Base-by-base conservation (phyloP, 1,140 invertebrate genomes). In the Neotoxoptera formosana region DNA sequence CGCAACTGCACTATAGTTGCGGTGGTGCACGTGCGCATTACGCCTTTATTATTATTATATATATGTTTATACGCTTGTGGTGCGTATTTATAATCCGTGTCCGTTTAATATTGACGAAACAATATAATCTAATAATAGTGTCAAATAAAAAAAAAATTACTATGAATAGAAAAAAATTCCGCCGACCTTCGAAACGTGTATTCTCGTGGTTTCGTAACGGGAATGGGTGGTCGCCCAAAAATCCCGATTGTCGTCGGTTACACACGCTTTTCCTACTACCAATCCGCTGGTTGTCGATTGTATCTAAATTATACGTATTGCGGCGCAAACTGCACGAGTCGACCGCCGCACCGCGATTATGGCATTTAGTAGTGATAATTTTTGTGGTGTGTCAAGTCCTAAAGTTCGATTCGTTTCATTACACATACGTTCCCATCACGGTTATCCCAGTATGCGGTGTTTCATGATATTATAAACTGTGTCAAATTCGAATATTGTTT, bases 121-220 rank as follows among this genome's bases (percentile, higher is more conserved):
- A 0, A 9, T 56, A 89, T 86, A 47, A 86, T 7, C 14, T 17
- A 56, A 67, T 51, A 51, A 48, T 76, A 76, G 36, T 47, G 25
- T 86, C 23, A n/a, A 17, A 76, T 21, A 76, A 76, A n/a, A 76
- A 67, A 67, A 67, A n/a, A n/a, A n/a, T 7, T 6, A 67, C 30
- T 21, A 25, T 41, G 83, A 45, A 56, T 30, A 56, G 21, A 41
- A 53, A n/a, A 53, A 87, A 41, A 56, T 89, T 56, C 34, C 23
- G 34, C 51, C n/a, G 76, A 47, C 91, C 91, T 51, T 92, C 41
- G 41, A 41, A 41, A 41, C 41, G n/a, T 45, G 47, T 25, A 34
- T 17, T n/a, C 30, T 92, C n/a, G 91, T 47, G 76, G 91, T 92
- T 92, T 92, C 76, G n/a, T 92, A 92, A 83, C 91, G 76, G 91